Conservation (phyloP, 2,113 vertebrate genomes). For the Pachycephala philippinensis region DNA sequence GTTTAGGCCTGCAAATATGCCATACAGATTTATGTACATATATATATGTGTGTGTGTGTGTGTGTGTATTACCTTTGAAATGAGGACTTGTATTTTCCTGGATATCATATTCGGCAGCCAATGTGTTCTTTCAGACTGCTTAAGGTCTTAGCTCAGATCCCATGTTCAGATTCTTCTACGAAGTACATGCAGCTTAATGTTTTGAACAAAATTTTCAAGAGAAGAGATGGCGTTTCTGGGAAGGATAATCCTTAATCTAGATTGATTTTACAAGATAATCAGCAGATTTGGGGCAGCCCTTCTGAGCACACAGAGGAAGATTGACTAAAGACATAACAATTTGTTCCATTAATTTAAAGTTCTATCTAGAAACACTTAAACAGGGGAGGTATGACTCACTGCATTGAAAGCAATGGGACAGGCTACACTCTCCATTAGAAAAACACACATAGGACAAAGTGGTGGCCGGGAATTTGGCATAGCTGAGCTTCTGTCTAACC, state of each 20-base stretch:
- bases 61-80: constrained; percentile 62
- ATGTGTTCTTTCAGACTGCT: constrained; percentile 18
- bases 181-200: neutral
- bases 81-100: constrained; percentile 40
- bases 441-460: neutral
- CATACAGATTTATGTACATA: constrained; percentile 19
- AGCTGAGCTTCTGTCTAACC: neutral
- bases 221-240: neutral
- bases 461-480: neutral
- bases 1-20: constrained; percentile 56
- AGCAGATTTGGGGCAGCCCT: neutral
- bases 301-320: neutral
- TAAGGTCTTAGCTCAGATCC: constrained; percentile 35
- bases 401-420: neutral
- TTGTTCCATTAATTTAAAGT: neutral
- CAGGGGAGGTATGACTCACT: neutral
- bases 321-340: neutral
- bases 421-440: neutral
- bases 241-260: neutral
- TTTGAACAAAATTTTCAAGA: neutral
- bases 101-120: constrained; percentile 35
- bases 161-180: constrained; percentile 20
- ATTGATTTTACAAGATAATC: neutral
- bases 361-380: neutral
- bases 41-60: neutral